Evolutionary conservation across 2,113 vertebrate genomes (phyloP).

Genomic region (Triplophysa rosa): DNA sequence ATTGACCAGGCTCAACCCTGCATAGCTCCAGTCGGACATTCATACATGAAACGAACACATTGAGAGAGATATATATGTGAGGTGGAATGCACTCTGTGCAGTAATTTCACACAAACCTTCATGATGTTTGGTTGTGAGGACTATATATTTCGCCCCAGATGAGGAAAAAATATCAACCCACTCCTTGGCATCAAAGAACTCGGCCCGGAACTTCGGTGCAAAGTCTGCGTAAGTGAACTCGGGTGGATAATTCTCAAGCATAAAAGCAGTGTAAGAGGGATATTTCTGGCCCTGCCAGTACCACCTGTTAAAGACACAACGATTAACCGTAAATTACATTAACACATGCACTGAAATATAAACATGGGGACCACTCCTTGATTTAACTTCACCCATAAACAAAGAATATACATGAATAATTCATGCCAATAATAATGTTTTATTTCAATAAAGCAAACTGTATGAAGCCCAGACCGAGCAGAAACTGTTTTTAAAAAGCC

Average conservation of each 20-base stretch:
- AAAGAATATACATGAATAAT: not conserved
- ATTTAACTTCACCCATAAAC: not conserved
- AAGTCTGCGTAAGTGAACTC: slow-evolving; percentile 89
- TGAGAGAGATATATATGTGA: not conserved
- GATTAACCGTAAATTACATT: not conserved
- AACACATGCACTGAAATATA: not conserved
- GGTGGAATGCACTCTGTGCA: not conserved
- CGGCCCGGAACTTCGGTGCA: slow-evolving; percentile 84
- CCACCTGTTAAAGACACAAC: slow-evolving; percentile 75
- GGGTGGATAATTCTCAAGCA: slow-evolving; percentile 88
- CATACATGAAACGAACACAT: not conserved
- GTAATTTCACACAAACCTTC: slow-evolving; percentile 79
- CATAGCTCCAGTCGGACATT: no score
- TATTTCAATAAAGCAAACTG: no score
- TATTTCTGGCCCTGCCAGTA: slow-evolving; percentile 83
- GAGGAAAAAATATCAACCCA: slow-evolving; percentile 86
- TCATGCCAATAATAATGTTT: no score
- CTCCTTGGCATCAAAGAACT: slow-evolving; percentile 84
- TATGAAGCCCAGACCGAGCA: no score
- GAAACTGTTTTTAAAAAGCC: no score
- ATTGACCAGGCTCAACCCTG: no score
- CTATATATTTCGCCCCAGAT: slow-evolving; percentile 93
- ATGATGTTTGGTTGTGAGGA: slow-evolving; percentile 97
- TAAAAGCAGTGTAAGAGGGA: slow-evolving; percentile 82
- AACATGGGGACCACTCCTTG: not conserved